A percentile compares a stretch with the other conserved stretches of the same genome.
Conservation (phyloP, 2,888 invertebrate genomes). For the Callimorpha dominula region DNA sequence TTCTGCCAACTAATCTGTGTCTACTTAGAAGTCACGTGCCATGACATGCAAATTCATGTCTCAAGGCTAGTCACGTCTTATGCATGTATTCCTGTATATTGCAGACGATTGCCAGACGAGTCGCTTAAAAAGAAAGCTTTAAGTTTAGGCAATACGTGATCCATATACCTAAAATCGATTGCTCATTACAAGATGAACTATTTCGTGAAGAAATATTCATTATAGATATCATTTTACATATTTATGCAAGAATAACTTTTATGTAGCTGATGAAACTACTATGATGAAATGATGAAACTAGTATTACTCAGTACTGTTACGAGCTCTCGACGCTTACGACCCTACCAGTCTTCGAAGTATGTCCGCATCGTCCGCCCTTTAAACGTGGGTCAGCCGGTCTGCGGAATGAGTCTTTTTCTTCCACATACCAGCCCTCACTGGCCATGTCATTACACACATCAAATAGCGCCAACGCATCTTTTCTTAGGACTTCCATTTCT, state of each 20-base stretch:
- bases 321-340: too few relatives aligned
- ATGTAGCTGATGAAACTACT: neutral
- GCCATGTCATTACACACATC: too few relatives aligned
- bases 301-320: too few relatives aligned
- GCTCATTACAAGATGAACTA: neutral
- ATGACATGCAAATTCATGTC: slow-evolving; percentile 41
- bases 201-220: neutral
- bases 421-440: too few relatives aligned
- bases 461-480: too few relatives aligned
- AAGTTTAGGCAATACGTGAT: slow-evolving; percentile 34
- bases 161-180: neutral
- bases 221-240: neutral
- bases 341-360: too few relatives aligned
- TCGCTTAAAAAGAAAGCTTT: slow-evolving; percentile 41
- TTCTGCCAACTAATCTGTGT: slow-evolving; percentile 6
- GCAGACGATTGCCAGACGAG: slow-evolving; percentile 45
- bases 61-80: slow-evolving; percentile 55
- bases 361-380: too few relatives aligned
- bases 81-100: slow-evolving; percentile 48
- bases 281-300: too few relatives aligned
- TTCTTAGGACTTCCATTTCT: too few relatives aligned
- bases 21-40: slow-evolving; percentile 7
- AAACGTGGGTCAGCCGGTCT: too few relatives aligned
- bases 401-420: too few relatives aligned
- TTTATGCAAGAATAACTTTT: neutral